These are phyloP conservation scores for Apamea crenata DNA, from an alignment of 2,888 invertebrate species.

Conservation along the genomic window DNA sequence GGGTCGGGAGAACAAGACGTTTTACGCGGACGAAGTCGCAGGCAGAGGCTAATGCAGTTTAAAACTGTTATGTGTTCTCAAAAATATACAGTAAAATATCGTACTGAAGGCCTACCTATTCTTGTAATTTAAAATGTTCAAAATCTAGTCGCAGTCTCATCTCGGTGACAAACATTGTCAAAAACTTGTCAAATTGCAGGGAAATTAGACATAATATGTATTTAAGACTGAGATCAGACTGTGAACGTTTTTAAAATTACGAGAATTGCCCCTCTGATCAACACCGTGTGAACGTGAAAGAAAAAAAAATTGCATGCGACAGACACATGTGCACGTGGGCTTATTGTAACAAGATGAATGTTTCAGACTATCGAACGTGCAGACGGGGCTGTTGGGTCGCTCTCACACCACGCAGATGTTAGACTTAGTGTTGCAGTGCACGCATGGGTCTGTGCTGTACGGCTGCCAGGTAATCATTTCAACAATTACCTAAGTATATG, in stretches of 20 bases:
- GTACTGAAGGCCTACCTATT: too few species aligned
- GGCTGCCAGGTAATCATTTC: conserved; percentile 74
- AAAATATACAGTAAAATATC: neutral
- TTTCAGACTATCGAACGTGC: conserved; percentile 59
- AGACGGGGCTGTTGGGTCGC: conserved; percentile 24
- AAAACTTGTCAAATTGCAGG: too few species aligned
- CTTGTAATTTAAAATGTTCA: too few species aligned
- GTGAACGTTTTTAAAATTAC: too few species aligned
- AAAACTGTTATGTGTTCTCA: neutral
- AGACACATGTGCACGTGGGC: neutral
- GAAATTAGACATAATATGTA: too few species aligned
- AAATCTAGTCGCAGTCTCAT: too few species aligned
- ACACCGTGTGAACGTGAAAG: neutral
- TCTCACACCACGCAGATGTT: conserved; percentile 64
- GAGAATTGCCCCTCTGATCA: too few species aligned
- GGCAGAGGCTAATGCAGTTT: neutral
- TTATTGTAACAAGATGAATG: neutral
- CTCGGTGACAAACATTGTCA: too few species aligned
- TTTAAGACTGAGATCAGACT: too few species aligned
- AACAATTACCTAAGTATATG: neutral
- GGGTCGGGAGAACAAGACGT: too few species aligned
- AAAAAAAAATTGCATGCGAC: neutral
- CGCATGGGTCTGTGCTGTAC: conserved; percentile 64
- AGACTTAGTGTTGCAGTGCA: conserved; percentile 76
- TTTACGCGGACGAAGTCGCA: too few species aligned